Evolutionary conservation across 2,888 invertebrate species (phyloP), one percentile per base, ranked within the genome.

Genomic region (Encarsia formosa): DNA sequence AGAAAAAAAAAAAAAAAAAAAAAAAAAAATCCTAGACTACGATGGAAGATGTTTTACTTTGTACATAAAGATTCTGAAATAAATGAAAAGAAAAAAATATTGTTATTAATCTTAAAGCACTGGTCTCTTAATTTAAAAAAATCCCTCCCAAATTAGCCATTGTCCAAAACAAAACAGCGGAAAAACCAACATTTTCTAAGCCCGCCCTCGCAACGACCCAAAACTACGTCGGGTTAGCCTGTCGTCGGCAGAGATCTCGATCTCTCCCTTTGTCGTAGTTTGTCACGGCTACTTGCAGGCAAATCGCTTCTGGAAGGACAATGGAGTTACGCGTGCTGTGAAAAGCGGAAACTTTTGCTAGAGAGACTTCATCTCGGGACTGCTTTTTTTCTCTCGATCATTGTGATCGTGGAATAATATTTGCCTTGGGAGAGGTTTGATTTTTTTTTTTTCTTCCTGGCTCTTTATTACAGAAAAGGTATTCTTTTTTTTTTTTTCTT

Each of bases 181-280:
- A n/a, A n/a, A n/a, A n/a, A n/a, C n/a, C n/a, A n/a, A n/a, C n/a
- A n/a, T n/a, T n/a, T n/a, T n/a, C n/a, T n/a, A n/a, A n/a, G n/a
- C n/a, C n/a, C n/a, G n/a, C n/a, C n/a, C n/a, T n/a, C n/a, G n/a
- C n/a, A n/a, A n/a, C n/a, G n/a, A n/a, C n/a, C n/a, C n/a, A n/a
- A n/a, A n/a, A 8, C 19, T 37, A 11, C 37, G 13, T 13, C 29
- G 29, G 13, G 34, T 15, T 9, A 9, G n/a, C 13, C 34, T 9
- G n/a, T n/a, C 34, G n/a, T 5, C n/a, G n/a, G 11, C 20, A 39
- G 23, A 5, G 5, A 2, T 19, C 16, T 22, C 20, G 11, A n/a
- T n/a, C n/a, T n/a, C n/a, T 43, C 43, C 54, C 59, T 62, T 66
- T 65, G 66, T 67, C 52, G 42, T 59, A 55, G 52, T 59, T 59